Conservation (phyloP, 2,888 invertebrate species). For the Rhimphoctona megacephalus region DNA sequence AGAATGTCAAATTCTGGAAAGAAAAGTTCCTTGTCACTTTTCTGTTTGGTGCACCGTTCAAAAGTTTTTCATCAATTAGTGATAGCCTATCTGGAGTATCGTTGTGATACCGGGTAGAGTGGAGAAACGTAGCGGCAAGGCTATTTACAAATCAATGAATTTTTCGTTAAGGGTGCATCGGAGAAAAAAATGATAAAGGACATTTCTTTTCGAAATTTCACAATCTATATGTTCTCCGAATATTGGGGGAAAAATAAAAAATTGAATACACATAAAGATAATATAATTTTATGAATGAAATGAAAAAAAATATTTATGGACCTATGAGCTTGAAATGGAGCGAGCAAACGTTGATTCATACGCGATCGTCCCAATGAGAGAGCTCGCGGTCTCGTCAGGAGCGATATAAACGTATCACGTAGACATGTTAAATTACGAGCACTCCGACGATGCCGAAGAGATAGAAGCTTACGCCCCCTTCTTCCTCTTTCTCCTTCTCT, state of each 20-base stretch:
- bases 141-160: not conserved
- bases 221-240: not conserved
- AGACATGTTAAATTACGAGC: slow-evolving; percentile 67
- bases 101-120: not conserved
- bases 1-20: not conserved
- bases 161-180: not conserved
- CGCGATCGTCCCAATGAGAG: slow-evolving; percentile 19
- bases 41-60: not conserved
- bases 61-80: not conserved
- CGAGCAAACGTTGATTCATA: not conserved
- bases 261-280: not conserved
- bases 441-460: slow-evolving; percentile 29
- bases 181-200: not conserved
- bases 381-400: slow-evolving; percentile 56
- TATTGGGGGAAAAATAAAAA: not conserved
- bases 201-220: not conserved
- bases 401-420: slow-evolving; percentile 71
- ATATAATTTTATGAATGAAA: not conserved
- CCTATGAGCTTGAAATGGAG: not conserved
- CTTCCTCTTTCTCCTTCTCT: not conserved
- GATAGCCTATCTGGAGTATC: not conserved
- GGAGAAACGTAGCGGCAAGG: not conserved
- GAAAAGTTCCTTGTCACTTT: not conserved
- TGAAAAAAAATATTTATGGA: not conserved
- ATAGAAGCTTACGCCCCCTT: slow-evolving; percentile 44